Conservation (phyloP, 2,113 vertebrate species). For the Martes martes region DNA sequence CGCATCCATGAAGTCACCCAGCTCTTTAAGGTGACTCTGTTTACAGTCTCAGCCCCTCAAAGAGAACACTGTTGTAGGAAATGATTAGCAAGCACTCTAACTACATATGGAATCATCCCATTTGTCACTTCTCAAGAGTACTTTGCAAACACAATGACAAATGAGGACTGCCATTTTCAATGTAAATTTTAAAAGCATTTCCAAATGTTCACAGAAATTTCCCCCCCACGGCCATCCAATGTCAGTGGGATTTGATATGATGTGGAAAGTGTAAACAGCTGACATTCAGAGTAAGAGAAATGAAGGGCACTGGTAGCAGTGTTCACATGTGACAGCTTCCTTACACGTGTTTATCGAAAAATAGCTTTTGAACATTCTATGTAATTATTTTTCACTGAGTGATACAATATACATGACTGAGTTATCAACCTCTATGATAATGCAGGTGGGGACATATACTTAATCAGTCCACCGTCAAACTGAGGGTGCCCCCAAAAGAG, state of each 20-base stretch:
- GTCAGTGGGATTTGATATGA: not conserved
- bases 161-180: not conserved
- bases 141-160: not conserved
- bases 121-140: not conserved
- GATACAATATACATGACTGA: fast-evolving
- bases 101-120: not conserved
- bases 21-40: not conserved
- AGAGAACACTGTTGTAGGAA: not conserved
- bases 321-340: not conserved
- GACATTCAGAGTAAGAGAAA: not conserved
- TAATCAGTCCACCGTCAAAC: not conserved
- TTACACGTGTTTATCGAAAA: not conserved
- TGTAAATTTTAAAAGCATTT: not conserved
- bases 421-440: not conserved
- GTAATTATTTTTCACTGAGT: not conserved
- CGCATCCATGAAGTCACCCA: not conserved
- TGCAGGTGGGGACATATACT: not conserved
- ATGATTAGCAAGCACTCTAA: not conserved
- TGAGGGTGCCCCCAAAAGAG: not conserved
- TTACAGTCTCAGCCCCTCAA: not conserved
- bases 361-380: not conserved
- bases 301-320: not conserved
- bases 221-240: not conserved
- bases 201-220: not conserved
- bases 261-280: not conserved